A percentile compares a stretch with the other conserved stretches of the same genome.
These are phyloP conservation scores for Steatornis caripensis DNA, from an alignment of 2,113 vertebrate species.

Conservation along the genomic window DNA sequence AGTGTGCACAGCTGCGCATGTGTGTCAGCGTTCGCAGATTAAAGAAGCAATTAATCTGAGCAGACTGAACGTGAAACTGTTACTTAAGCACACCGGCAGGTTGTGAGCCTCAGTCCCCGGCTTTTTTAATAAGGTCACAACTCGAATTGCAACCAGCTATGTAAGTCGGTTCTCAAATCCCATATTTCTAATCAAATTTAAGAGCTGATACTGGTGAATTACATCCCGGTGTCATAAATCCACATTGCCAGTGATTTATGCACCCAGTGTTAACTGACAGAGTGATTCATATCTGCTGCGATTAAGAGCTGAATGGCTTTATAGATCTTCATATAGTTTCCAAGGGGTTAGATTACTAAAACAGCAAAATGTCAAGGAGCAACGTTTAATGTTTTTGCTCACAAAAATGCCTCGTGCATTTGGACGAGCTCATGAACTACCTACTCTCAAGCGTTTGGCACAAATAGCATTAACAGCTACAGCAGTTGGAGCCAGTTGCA, in stretches of 20 bases:
- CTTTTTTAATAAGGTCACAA: background rate
- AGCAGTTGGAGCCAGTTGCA: background rate
- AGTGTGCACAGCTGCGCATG: conserved; percentile 45
- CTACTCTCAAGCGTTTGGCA: background rate
- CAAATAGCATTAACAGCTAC: background rate
- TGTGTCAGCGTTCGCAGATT: conserved; percentile 55
- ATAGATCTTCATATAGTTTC: conserved; percentile 45
- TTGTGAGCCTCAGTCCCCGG: background rate
- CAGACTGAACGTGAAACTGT: conserved; percentile 54
- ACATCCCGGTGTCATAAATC: conserved; percentile 47
- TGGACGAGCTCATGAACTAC: background rate
- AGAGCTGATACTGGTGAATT: conserved; percentile 48
- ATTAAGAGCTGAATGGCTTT: conserved; percentile 60
- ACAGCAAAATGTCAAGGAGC: conserved; percentile 35
- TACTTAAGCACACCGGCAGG: conserved; percentile 28
- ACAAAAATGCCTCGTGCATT: background rate
- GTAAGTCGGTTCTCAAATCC: conserved; percentile 11
- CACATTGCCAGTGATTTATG: conserved; percentile 37
- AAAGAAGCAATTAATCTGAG: conserved; percentile 70
- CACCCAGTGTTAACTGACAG: conserved; percentile 25
- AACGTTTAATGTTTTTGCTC: conserved; percentile 8
- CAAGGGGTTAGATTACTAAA: conserved; percentile 22
- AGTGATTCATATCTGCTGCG: conserved; percentile 48
- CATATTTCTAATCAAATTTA: conserved; percentile 50
- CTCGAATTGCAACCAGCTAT: background rate